Base-by-base conservation (phyloP, 2,888 invertebrate genomes). In the Abrostola triplasia region DNA sequence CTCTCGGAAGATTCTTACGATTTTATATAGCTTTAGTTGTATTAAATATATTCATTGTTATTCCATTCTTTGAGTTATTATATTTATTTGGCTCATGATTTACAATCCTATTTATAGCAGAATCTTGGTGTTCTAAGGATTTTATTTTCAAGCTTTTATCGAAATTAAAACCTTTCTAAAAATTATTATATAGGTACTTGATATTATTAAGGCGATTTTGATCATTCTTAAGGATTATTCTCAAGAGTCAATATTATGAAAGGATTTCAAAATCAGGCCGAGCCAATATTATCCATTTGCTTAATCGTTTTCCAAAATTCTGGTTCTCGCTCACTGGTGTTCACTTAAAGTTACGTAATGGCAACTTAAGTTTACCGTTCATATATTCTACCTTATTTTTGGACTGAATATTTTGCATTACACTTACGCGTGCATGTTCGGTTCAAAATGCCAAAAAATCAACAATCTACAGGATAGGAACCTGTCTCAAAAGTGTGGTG, bases 1-100 rank as follows among this genome's bases (percentile, higher is more conserved):
- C 73, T 73, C 62, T 84, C 82, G 54, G 84, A 87, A 80, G 89
- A 91, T 76, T 90, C 90, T 62, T 90, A 89, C 79, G 88, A 91
- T 76, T 86, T 88, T 84, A 81, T 91, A 85, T 93, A 89, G 87
- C 71, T 85, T 82, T 84, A 84, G 82, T 80, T 77, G 81, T 71
- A 84, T 83, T 83, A 84, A 85, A 86, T 82, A 72, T 81, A 83
- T 85, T 79, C 51, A 74, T 72, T 70, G 57, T 68, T 64, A 74
- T 77, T 70, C 69, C 69, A 80, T 70, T 77, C 77, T 73, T 80
- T 78, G 75, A 64, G 69, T 79, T 79, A 59, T 67, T 70, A 54
- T 73, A 73, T 74, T 79, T 67, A 72, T 68, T 79, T 70, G 36
- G 56, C 42, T 73, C 70, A 64, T 62, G 49, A 64, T 69, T 61